Conservation (phyloP, 2,113 vertebrate genomes). For the Octodon degus region DNA sequence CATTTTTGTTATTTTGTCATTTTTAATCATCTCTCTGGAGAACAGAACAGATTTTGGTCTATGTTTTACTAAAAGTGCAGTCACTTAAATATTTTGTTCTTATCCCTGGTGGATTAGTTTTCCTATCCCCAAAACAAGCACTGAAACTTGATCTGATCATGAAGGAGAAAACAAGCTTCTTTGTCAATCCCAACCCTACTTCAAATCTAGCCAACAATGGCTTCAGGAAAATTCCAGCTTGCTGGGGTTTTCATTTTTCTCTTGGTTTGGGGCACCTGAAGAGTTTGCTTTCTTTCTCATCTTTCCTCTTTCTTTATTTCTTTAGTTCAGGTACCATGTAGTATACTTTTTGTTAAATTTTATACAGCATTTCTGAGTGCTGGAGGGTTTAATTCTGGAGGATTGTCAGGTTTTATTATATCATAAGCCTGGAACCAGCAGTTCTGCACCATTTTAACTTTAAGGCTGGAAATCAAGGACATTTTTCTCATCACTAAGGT, state of each 20-base stretch:
- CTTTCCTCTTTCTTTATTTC: neutral
- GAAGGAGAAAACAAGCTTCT: neutral
- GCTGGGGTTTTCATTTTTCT: neutral
- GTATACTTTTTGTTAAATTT: neutral
- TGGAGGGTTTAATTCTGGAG: neutral
- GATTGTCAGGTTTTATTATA: conserved; percentile 38
- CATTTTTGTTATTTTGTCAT: neutral
- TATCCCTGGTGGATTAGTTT: neutral
- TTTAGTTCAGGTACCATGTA: neutral
- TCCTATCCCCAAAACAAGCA: neutral
- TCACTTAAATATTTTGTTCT: neutral
- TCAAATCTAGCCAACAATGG: neutral
- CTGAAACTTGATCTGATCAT: neutral
- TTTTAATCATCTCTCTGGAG: neutral
- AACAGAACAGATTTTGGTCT: neutral
- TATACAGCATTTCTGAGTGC: conserved; percentile 18
- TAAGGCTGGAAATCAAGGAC: neutral
- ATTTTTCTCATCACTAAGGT: conserved; percentile 8
- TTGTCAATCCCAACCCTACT: neutral
- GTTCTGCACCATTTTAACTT: neutral
- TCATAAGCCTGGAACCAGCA: neutral
- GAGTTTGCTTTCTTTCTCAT: neutral
- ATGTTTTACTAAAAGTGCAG: neutral
- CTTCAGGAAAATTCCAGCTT: neutral
- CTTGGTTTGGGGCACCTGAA: neutral